phyloP scores from a whole-genome alignment of 2,888 invertebrate genomes.

The Elgonia sp. region DNA sequence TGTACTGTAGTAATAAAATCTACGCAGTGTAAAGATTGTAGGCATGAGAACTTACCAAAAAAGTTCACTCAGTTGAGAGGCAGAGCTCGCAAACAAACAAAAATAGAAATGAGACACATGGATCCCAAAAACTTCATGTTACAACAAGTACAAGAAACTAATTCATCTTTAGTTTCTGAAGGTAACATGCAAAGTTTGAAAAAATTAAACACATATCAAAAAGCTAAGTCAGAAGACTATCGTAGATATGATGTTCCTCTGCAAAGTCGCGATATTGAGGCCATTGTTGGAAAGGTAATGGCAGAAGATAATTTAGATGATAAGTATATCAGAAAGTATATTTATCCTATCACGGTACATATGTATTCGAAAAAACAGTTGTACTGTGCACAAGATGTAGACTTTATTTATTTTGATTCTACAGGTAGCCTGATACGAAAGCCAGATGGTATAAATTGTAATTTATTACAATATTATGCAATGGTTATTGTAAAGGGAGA shows the following conservation, averaged over 20 bases:
- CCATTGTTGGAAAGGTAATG: not conserved
- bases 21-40: too few relatives aligned
- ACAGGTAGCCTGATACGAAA: conserved; percentile 26
- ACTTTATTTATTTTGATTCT: conserved; percentile 34
- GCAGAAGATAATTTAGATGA: not conserved
- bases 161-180: not conserved
- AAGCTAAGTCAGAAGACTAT: too few relatives aligned
- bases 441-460: conserved; percentile 24
- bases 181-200: not conserved
- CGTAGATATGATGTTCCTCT: too few relatives aligned
- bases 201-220: too few relatives aligned
- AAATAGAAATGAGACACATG: not conserved
- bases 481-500: conserved; percentile 21
- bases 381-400: not conserved
- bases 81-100: not conserved
- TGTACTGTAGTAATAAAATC: too few relatives aligned
- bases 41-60: not conserved
- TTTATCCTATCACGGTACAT: not conserved
- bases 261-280: not conserved
- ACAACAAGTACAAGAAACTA: not conserved
- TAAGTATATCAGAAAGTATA: conserved; percentile 11
- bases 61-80: not conserved
- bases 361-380: conserved; percentile 17
- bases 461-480: conserved; percentile 19
- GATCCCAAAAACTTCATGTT: not conserved